Evolutionary conservation across 1,140 invertebrate species (phyloP).

Genomic region (Drosophila eugracilis): DNA sequence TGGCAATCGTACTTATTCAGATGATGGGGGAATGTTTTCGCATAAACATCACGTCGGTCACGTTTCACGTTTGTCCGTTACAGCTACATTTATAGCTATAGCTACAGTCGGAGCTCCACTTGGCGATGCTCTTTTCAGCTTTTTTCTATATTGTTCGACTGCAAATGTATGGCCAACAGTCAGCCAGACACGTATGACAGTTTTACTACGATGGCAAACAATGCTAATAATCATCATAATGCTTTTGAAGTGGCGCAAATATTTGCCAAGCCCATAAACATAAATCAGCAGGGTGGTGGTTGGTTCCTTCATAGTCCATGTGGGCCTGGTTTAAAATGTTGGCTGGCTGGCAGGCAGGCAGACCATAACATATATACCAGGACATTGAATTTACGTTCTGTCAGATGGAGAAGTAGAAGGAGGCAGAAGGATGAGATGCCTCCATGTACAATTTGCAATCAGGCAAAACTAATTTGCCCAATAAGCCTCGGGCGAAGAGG

Average conservation of each 20-base stretch:
- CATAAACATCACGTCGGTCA: conserved; percentile 80
- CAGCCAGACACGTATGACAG: conserved; percentile 73
- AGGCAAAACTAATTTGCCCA: conserved; percentile 66
- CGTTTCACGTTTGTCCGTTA: conserved; percentile 70
- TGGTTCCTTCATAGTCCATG: background rate
- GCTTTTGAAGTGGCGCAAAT: conserved; percentile 69
- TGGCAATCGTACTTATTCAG: conserved; percentile 33
- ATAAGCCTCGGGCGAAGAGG: conserved; percentile 60
- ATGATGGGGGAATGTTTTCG: conserved; percentile 50
- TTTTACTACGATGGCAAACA: conserved; percentile 75
- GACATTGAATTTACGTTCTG: conserved; percentile 48
- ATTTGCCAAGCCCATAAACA: conserved; percentile 73
- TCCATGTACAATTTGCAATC: conserved; percentile 54
- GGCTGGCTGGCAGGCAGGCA: too few relatives aligned
- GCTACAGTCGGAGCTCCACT: conserved; percentile 34
- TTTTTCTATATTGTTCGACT: conserved; percentile 37
- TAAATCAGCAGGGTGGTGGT: conserved; percentile 62
- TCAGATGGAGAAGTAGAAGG: background rate
- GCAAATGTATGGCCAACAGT: conserved; percentile 57
- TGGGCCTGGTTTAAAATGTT: conserved; percentile 37
- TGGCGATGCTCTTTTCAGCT: conserved; percentile 27
- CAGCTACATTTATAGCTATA: conserved; percentile 44
- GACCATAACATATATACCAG: conserved; percentile 22
- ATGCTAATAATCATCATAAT: conserved; percentile 75
- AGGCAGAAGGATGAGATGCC: background rate